These are phyloP conservation scores for Diplodus sargus DNA, from an alignment of 2,797 vertebrate genomes.

Conservation along the genomic window DNA sequence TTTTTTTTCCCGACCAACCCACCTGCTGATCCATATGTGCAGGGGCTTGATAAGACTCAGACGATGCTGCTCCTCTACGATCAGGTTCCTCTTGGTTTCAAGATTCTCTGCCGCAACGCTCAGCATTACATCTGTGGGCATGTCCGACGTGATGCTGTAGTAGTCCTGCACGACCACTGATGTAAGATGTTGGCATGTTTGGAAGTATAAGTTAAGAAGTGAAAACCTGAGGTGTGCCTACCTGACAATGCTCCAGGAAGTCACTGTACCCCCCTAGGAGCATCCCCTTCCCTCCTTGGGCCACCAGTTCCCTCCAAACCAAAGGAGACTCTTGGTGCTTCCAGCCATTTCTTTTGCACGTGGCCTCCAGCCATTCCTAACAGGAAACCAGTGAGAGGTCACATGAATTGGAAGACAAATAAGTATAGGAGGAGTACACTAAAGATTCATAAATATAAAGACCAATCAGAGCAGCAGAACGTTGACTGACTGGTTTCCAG, in stretches of 20 bases:
- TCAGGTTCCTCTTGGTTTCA: conserved; percentile 62
- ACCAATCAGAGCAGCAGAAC: too few relatives aligned
- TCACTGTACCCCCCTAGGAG: conserved; percentile 91
- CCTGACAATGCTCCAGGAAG: conserved; percentile 92
- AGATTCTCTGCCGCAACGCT: conserved; percentile 90
- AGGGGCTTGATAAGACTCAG: conserved; percentile 77
- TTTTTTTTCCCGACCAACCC: conserved; percentile 10
- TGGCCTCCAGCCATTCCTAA: conserved; percentile 88
- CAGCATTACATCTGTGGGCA: conserved; percentile 85
- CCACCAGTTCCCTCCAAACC: conserved; percentile 94
- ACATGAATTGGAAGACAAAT: not conserved
- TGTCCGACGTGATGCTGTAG: conserved; percentile 86
- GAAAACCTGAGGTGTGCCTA: conserved; percentile 51
- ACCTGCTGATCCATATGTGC: conserved; percentile 94
- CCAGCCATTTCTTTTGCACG: conserved; percentile 89
- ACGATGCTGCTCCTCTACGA: conserved; percentile 76
- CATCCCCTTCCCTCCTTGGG: conserved; percentile 89
- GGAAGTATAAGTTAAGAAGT: not conserved
- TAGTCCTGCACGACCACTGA: conserved; percentile 82
- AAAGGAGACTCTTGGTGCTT: conserved; percentile 88
- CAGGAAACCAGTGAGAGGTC: not conserved
- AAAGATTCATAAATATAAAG: too few relatives aligned
- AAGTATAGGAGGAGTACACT: too few relatives aligned
- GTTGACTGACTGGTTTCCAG: too few relatives aligned
- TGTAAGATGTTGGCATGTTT: not conserved